Conservation (phyloP, 2,113 vertebrate species). For the Regulus satrapa region DNA sequence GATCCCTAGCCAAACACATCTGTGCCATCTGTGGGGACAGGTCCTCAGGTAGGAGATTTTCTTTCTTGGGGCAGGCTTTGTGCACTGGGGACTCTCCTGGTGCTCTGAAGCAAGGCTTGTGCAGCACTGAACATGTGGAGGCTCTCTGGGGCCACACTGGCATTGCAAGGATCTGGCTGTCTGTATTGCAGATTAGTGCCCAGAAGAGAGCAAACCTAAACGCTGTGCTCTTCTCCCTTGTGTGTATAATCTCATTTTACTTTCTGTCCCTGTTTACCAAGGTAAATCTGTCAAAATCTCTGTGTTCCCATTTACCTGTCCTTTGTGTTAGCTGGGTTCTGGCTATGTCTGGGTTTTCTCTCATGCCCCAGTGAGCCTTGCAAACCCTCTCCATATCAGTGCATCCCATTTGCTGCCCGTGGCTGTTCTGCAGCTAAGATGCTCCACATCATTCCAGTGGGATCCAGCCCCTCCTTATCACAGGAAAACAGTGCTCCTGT, state of each 20-base stretch:
- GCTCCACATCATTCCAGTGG: background rate
- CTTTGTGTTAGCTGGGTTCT: background rate
- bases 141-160: rapidly evolving
- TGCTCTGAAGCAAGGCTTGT: background rate
- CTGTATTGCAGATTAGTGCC: background rate
- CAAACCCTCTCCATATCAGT: background rate
- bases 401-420: background rate
- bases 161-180: background rate
- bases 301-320: background rate
- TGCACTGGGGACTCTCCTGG: background rate
- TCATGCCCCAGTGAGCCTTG: background rate
- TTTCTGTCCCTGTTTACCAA: background rate
- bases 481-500: background rate
- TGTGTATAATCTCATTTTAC: background rate
- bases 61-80: background rate
- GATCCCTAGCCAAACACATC: slow-evolving; percentile 91
- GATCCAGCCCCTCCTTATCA: background rate
- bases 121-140: background rate
- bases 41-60: slow-evolving; percentile 84
- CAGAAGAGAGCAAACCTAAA: background rate
- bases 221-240: background rate
- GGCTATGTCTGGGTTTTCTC: background rate
- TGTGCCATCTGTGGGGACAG: slow-evolving; percentile 97
- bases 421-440: background rate
- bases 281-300: background rate